phyloP scores from a whole-genome alignment of 2,888 invertebrate genomes.

The Cheilosia grossa region DNA sequence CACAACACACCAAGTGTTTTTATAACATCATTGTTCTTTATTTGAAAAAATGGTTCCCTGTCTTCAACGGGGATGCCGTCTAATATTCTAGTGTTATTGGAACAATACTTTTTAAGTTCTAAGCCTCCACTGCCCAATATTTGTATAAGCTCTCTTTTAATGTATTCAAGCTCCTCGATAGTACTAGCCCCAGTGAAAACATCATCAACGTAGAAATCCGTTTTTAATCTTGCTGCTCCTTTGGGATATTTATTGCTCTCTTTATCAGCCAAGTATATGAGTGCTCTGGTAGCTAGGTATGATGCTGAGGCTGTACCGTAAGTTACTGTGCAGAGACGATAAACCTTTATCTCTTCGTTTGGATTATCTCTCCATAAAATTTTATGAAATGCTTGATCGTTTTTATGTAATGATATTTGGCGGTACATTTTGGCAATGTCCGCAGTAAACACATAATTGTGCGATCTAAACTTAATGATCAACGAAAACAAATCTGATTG shows the following conservation, averaged over 20 bases:
- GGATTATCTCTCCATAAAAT: constrained; percentile 24
- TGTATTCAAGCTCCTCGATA: constrained; percentile 2
- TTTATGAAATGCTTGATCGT: constrained; percentile 12
- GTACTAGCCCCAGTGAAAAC: constrained; percentile 14
- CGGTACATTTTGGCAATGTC: constrained; percentile 34
- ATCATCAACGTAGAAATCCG: constrained; percentile 28
- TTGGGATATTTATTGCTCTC: background rate
- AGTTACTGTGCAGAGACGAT: constrained; percentile 18
- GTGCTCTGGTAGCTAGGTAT: constrained; percentile 10
- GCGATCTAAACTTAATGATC: constrained; percentile 11
- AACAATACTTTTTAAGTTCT: constrained; percentile 15
- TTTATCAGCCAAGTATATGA: background rate
- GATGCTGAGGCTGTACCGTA: constrained; percentile 6
- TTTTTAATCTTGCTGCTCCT: constrained; percentile 2
- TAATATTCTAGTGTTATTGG: background rate
- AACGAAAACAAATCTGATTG: constrained; percentile 20
- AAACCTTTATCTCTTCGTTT: constrained; percentile 11
- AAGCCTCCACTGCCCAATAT: constrained; percentile 18
- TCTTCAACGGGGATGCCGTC: background rate
- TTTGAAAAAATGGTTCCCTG: constrained; percentile 2
- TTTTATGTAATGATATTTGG: background rate
- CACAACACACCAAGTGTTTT: constrained; percentile 35
- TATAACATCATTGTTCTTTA: constrained; percentile 3
- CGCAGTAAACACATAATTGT: constrained; percentile 23
- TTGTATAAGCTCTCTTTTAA: constrained; percentile 7